Percentiles rank a stretch among this genome's conserved stretches.
Evolutionary conservation across 2,888 invertebrate species (phyloP).

Genomic region (Acanthoscelides obtectus): DNA sequence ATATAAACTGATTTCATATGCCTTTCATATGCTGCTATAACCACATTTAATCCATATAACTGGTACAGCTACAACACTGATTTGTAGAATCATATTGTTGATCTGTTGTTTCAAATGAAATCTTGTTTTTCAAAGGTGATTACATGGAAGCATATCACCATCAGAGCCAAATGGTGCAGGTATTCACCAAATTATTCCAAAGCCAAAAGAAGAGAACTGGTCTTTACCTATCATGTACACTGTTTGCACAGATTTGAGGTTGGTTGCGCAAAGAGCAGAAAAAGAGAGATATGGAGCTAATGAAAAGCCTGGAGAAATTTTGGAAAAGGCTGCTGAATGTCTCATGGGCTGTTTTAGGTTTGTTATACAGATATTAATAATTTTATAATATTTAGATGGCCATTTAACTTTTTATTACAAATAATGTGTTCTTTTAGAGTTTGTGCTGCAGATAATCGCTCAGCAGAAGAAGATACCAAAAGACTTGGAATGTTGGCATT

Average conservation of each 20-base stretch:
- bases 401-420: neutral
- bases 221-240: conserved; percentile 89
- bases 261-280: conserved; percentile 75
- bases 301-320: conserved; percentile 62
- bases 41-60: too few species aligned
- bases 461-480: conserved; percentile 88
- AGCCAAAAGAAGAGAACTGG: conserved; percentile 93
- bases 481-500: conserved; percentile 93
- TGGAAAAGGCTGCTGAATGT: conserved; percentile 92
- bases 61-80: too few species aligned
- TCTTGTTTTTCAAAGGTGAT: too few species aligned
- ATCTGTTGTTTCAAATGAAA: too few species aligned
- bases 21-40: too few species aligned
- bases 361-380: too few species aligned
- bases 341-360: conserved; percentile 80
- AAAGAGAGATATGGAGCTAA: conserved; percentile 48
- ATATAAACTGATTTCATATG: too few species aligned
- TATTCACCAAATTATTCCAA: conserved; percentile 78
- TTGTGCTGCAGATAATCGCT: conserved; percentile 90
- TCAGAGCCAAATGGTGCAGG: conserved; percentile 73
- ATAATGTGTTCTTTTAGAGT: conserved; percentile 53
- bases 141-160: conserved; percentile 69
- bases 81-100: too few species aligned
- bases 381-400: neutral
- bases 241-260: conserved; percentile 80